Conservation (phyloP, 2,888 invertebrate genomes). For the Acronicta leporina region DNA sequence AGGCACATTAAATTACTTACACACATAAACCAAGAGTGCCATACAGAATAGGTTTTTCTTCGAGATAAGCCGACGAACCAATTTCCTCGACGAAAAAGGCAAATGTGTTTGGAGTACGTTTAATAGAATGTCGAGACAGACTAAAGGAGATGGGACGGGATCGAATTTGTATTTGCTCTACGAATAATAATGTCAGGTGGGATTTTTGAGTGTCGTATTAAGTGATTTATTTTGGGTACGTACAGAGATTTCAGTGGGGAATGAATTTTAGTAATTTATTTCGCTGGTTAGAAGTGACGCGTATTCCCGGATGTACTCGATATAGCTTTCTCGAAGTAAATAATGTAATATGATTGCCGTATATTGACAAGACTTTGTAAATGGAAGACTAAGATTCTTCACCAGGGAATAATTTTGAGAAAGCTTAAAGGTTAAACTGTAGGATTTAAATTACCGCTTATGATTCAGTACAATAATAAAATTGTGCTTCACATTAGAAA, state of each 20-base stretch:
- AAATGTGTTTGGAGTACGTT: conserved; percentile 73
- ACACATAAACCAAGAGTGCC: conserved; percentile 55
- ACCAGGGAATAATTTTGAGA: too few relatives aligned
- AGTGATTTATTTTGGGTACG: conserved; percentile 61
- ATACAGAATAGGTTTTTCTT: conserved; percentile 63
- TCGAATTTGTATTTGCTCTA: conserved; percentile 67
- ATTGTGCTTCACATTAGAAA: too few relatives aligned
- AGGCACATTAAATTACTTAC: conserved; percentile 63
- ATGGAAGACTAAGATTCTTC: too few relatives aligned
- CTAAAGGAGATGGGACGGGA: conserved; percentile 62
- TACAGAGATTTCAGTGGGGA: conserved; percentile 27
- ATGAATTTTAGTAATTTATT: conserved; percentile 31
- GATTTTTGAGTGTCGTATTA: conserved; percentile 60
- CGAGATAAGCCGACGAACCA: conserved; percentile 71
- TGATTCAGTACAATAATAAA: too few relatives aligned
- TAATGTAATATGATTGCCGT: too few relatives aligned
- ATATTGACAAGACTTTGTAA: too few relatives aligned
- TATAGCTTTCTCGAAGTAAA: too few relatives aligned
- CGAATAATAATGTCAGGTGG: conserved; percentile 62
- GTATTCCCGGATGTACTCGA: conserved; percentile 5
- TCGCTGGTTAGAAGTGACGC: not conserved
- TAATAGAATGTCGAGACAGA: conserved; percentile 71
- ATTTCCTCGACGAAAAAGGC: conserved; percentile 71
- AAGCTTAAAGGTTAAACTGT: too few relatives aligned
- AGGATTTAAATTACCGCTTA: too few relatives aligned